Evolutionary conservation across 2,113 vertebrate species (phyloP).

Genomic region (Platichthys stellatus): DNA sequence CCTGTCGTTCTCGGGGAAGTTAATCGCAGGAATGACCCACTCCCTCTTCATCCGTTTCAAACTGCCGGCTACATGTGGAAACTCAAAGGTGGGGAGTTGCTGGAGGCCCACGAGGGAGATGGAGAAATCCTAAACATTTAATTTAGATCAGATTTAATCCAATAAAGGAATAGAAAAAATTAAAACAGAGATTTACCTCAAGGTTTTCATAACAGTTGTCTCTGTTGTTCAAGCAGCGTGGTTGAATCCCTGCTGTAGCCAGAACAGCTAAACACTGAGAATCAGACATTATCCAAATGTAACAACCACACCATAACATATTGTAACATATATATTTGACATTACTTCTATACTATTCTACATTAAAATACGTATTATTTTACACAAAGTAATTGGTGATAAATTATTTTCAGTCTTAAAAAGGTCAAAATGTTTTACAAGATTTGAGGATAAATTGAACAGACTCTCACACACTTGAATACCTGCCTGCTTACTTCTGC

Average conservation of each 20-base stretch:
- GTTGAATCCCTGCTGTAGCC: slow-evolving; percentile 6
- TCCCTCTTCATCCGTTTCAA: slow-evolving; percentile 69
- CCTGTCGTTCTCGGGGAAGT: slow-evolving; percentile 64
- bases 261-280: slow-evolving; percentile 28
- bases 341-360: not conserved
- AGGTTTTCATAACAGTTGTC: slow-evolving; percentile 7
- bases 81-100: slow-evolving; percentile 6
- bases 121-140: not conserved
- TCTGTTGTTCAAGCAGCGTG: not conserved
- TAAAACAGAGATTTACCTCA: slow-evolving; percentile 5
- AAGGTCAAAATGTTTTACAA: not conserved
- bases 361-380: too few species aligned
- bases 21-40: slow-evolving; percentile 69
- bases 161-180: not conserved
- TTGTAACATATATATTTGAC: not conserved
- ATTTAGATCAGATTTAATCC: not conserved
- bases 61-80: not conserved
- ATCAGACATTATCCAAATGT: not conserved
- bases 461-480: not conserved
- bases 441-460: not conserved
- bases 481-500: not conserved
- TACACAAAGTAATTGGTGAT: not conserved
- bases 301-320: not conserved
- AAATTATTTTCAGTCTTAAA: not conserved
- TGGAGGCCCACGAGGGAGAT: not conserved